These are phyloP conservation scores for Aegotheles bennettii DNA, from an alignment of 2,113 vertebrate species.

Conservation along the genomic window DNA sequence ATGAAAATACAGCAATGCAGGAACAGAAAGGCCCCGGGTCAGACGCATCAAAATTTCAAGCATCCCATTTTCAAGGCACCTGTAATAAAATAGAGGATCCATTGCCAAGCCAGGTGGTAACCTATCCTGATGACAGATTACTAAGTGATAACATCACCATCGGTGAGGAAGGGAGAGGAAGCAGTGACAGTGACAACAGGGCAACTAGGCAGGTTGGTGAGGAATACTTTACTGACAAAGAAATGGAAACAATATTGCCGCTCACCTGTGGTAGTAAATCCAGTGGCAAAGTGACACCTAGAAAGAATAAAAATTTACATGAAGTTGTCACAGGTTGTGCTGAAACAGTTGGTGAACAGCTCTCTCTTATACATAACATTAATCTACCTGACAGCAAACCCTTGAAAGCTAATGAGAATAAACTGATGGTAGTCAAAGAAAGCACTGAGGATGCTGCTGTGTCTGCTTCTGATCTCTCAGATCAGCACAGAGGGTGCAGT, in stretches of 20 bases:
- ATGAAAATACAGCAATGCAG: neutral
- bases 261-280: neutral
- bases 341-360: neutral
- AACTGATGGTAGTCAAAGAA: neutral
- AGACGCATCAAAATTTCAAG: neutral
- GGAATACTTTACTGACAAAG: neutral
- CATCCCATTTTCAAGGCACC: neutral
- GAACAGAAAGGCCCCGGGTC: constrained; percentile 12
- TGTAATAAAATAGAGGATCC: neutral
- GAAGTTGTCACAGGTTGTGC: neutral
- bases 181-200: neutral
- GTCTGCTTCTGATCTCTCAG: neutral
- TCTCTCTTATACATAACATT: neutral
- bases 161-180: neutral
- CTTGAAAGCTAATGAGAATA: constrained; percentile 7
- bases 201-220: neutral
- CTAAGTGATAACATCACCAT: neutral
- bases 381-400: neutral
- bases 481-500: neutral
- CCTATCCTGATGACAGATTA: neutral
- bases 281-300: neutral
- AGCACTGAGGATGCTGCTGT: neutral
- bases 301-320: neutral
- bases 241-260: neutral
- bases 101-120: neutral